Conservation (phyloP, 2,113 vertebrate species). For the Corythornis cristatus region DNA sequence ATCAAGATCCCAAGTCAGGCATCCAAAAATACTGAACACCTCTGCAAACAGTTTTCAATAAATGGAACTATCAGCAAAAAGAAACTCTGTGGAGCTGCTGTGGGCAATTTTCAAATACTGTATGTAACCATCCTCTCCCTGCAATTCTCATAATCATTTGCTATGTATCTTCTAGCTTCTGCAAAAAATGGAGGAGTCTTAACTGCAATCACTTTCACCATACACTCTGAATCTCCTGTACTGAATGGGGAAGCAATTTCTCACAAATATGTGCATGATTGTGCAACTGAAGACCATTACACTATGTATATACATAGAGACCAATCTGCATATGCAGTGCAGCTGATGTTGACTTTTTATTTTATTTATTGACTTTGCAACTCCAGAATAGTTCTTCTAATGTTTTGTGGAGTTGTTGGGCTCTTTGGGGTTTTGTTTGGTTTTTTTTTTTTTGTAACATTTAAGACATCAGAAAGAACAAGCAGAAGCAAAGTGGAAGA, state of each 20-base stretch:
- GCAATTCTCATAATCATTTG: slow-evolving; percentile 23
- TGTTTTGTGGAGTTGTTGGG: background rate
- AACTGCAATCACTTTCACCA: background rate
- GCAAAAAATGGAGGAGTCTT: background rate
- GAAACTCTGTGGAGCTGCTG: background rate
- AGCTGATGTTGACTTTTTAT: background rate
- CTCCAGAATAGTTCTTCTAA: background rate
- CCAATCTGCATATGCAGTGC: background rate
- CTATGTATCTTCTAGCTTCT: background rate
- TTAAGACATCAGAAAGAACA: background rate
- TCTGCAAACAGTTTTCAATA: slow-evolving; percentile 35
- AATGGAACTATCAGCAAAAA: slow-evolving; percentile 52
- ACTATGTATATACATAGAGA: fast-evolving
- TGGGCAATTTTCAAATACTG: background rate
- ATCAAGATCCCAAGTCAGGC: slow-evolving; percentile 34
- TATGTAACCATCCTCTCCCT: background rate
- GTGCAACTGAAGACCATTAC: background rate
- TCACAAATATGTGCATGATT: background rate
- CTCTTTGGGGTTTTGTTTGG: too few species aligned
- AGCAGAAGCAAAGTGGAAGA: background rate
- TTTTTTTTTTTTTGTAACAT: background rate
- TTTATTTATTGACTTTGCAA: background rate
- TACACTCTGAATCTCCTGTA: background rate
- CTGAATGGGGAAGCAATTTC: background rate
- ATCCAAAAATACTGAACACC: slow-evolving; percentile 52